Conservation (phyloP, 2,888 invertebrate species). For the Trachelus tabidus region DNA sequence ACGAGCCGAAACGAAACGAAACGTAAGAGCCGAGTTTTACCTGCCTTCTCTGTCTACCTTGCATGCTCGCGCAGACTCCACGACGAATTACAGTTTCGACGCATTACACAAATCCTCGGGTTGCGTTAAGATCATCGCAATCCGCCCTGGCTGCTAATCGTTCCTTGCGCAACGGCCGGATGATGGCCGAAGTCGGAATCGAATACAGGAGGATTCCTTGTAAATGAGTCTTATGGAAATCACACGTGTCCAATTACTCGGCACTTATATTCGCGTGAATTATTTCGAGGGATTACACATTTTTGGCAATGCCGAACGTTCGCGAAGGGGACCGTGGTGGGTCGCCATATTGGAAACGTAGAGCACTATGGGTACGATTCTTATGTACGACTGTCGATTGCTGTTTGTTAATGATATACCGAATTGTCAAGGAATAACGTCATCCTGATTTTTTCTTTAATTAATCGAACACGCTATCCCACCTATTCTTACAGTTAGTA, state of each 20-base stretch:
- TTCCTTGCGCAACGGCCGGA: background rate
- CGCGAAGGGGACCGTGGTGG: background rate
- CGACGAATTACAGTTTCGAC: constrained; percentile 7
- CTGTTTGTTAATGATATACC: background rate
- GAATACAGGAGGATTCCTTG: background rate
- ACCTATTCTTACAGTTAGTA: background rate
- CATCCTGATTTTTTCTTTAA: background rate
- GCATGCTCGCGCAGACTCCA: constrained; percentile 1
- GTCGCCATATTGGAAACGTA: background rate
- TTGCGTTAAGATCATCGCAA: constrained; percentile 8
- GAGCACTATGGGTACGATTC: background rate
- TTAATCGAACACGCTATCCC: background rate
- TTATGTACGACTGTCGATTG: background rate
- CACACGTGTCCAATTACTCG: background rate
- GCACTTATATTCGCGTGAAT: background rate
- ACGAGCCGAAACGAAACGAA: constrained; percentile 55
- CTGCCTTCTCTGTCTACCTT: constrained; percentile 27
- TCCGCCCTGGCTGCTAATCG: constrained; percentile 4
- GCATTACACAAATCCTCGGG: constrained; percentile 15
- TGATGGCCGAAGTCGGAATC: background rate
- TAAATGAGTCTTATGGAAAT: background rate
- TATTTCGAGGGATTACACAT: background rate
- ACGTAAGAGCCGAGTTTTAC: constrained; percentile 40
- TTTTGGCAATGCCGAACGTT: background rate
- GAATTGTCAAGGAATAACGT: background rate